These are phyloP conservation scores for Callinectes sapidus DNA, from an alignment of 2,888 invertebrate species.

Conservation along the genomic window DNA sequence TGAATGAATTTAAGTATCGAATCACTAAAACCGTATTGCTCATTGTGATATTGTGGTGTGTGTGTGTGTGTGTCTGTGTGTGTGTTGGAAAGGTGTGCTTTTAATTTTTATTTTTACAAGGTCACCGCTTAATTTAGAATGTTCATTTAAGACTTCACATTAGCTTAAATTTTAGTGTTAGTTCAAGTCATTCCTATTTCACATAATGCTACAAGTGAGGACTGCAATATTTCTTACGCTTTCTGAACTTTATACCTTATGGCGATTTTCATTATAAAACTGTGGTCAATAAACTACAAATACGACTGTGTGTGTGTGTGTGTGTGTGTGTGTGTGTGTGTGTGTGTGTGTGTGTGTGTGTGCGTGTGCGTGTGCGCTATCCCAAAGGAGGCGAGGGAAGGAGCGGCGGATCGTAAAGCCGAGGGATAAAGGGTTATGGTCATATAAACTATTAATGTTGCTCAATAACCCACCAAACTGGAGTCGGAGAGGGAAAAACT, in stretches of 20 bases:
- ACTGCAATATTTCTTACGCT: no score
- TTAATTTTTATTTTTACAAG: no score
- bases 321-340: neutral
- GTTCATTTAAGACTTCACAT: no score
- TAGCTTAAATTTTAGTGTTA: no score
- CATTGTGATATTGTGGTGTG: neutral
- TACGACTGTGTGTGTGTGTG: neutral
- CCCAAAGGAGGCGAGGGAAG: neutral
- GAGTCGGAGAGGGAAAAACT: neutral
- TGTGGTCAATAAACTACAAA: no score
- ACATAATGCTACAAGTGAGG: no score
- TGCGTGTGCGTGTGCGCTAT: neutral
- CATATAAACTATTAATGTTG: constrained; percentile 19
- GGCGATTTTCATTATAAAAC: no score
- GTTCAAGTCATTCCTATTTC: no score
- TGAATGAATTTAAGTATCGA: neutral
- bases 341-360: neutral
- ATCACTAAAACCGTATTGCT: neutral
- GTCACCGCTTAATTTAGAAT: no score
- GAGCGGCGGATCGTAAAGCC: neutral
- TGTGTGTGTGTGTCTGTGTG: neutral
- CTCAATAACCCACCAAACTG: neutral
- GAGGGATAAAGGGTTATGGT: neutral
- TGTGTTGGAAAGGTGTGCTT: no score
- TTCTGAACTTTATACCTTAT: no score